Base-by-base conservation (phyloP, 2,888 invertebrate genomes). In the Rhorus exstirpatorius region DNA sequence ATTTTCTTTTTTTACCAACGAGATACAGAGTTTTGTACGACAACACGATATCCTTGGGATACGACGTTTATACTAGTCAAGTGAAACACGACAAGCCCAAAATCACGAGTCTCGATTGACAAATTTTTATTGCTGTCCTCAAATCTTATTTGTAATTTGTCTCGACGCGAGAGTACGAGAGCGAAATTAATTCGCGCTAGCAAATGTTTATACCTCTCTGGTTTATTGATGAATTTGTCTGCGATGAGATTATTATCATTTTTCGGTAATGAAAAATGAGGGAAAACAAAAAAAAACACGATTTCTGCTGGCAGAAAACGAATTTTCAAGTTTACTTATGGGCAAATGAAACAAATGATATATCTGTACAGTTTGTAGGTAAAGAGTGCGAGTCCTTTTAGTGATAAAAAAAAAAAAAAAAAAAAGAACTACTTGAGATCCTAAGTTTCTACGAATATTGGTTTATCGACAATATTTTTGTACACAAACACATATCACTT, bases 1-100 rank as follows among this genome's bases (percentile, higher is more conserved):
- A 98, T 93, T 99, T 99, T 93, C 97, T 96, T 92, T 95, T 96
- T 90, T 92, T 99, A 84, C 97, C 98, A 8, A 95, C 96, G 7
- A 95, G 94, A 87, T 98, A 95, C 92, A 94, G 98, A 90, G 97
- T 99, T 35, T 93, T 98, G 8, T 99, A 97, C 93, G 98, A 98
- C 90, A 98, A 97, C 90, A 94, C 95, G 0, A 95, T 98, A 89
- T 97, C 97, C 41, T 94, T 98, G 87, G 96, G 97, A 0, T 98
- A 97, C 93, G 98, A 98, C 93, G 94, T 97, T 49, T 97, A 97
- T 88, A 96, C 97, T 12, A 97, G 97, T 10, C 95, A 96, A 90
- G 96, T 98, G 0, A 96, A 96, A 92, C 95, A 97, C 91, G 92
- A 93, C 82, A 85, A 79, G 86, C 31, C 38, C 83, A 53, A 86